Percentiles rank a stretch among this genome's conserved stretches.
These are phyloP conservation scores for Saguinus midas DNA, from an alignment of 2,113 vertebrate genomes.

Conservation along the genomic window DNA sequence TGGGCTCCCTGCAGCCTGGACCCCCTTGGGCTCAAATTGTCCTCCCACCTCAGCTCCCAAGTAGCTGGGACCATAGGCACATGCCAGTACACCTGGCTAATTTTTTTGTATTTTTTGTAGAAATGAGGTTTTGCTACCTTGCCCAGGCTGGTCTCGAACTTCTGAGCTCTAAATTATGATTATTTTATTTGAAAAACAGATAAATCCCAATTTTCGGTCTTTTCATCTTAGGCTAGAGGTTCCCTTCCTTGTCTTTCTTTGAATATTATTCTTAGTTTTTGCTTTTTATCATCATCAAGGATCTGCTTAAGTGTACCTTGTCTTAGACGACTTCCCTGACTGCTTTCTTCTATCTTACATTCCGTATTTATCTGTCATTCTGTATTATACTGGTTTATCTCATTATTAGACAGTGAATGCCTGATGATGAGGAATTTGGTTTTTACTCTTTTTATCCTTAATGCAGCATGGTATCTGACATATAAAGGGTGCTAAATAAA, in stretches of 20 bases:
- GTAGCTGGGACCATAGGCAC: no score
- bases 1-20: no score
- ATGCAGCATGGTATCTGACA: neutral
- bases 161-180: neutral
- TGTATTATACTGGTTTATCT: neutral
- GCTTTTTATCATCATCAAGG: neutral
- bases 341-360: neutral
- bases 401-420: neutral
- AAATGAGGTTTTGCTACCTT: no score
- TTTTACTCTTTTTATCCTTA: slow-evolving; percentile 11
- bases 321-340: neutral
- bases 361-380: slow-evolving; percentile 22
- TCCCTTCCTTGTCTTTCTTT: neutral
- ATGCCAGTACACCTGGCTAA: no score
- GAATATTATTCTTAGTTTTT: slow-evolving; percentile 9
- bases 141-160: no score
- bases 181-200: neutral
- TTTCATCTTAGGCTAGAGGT: neutral
- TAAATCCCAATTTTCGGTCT: neutral
- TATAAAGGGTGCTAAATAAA: neutral
- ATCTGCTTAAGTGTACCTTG: neutral
- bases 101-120: no score
- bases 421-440: neutral
- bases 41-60: no score
- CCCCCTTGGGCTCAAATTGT: no score